Conservation (phyloP, 2,797 vertebrate genomes). For the Hydrocynus forskahlii region DNA sequence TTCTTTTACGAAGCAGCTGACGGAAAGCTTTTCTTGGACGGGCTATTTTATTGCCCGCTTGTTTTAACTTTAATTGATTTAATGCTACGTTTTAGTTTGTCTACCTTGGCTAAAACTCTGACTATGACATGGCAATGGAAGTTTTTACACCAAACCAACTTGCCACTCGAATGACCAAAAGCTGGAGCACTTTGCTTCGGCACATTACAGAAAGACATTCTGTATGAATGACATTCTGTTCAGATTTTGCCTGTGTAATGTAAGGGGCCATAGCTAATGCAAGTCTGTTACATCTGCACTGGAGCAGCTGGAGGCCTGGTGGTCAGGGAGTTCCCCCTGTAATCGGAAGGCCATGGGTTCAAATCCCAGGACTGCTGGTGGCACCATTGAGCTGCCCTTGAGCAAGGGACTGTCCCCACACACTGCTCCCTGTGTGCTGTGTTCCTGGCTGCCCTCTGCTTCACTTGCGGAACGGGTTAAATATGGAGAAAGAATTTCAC, state of each 20-base stretch:
- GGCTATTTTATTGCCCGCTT: constrained; percentile 13
- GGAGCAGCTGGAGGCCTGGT: background rate
- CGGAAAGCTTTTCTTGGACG: constrained; percentile 26
- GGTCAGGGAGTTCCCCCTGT: too few relatives aligned
- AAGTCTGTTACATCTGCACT: background rate
- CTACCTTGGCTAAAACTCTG: constrained; percentile 26
- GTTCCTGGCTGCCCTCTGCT: too few relatives aligned
- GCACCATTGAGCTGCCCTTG: too few relatives aligned
- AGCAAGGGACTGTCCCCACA: too few relatives aligned
- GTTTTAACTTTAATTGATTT: constrained; percentile 41
- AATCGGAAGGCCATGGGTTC: too few relatives aligned
- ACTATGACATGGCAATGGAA: constrained; percentile 24
- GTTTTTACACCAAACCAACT: constrained; percentile 1
- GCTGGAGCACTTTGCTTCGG: background rate
- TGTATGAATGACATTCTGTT: background rate
- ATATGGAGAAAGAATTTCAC: too few relatives aligned
- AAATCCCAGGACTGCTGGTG: too few relatives aligned
- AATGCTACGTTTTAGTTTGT: constrained; percentile 36
- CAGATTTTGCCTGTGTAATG: background rate
- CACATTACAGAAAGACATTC: background rate
- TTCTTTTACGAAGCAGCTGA: constrained; percentile 9
- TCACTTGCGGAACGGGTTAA: too few relatives aligned
- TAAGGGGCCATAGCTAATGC: background rate
- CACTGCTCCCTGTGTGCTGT: too few relatives aligned
- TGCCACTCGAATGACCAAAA: background rate